These are phyloP conservation scores for Xylocampa areola DNA, from an alignment of 2,888 invertebrate species.

Conservation along the genomic window DNA sequence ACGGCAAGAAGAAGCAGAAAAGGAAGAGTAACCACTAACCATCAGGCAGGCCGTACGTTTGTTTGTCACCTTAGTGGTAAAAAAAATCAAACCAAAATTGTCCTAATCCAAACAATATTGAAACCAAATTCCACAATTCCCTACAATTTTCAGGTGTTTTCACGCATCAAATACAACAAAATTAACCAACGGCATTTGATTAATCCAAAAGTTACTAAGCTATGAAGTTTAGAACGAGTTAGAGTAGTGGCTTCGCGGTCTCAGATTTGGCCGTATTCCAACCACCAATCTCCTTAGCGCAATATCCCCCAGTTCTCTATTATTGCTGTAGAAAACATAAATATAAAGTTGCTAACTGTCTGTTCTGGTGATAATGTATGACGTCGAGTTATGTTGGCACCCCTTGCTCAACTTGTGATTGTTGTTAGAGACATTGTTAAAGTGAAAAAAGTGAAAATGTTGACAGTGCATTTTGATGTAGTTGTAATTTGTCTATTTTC, in stretches of 20 bases:
- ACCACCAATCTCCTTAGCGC: conserved; percentile 73
- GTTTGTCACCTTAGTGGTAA: no score
- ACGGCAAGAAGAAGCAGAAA: no score
- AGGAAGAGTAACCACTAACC: no score
- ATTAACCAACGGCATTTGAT: no score
- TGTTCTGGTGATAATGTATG: conserved; percentile 45
- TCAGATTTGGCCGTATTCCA: conserved; percentile 74
- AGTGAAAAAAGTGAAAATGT: conserved; percentile 20
- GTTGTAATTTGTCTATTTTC: not conserved
- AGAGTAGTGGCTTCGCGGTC: conserved; percentile 49
- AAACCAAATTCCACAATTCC: no score
- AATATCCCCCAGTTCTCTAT: conserved; percentile 61
- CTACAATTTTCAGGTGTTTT: no score
- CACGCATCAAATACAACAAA: no score
- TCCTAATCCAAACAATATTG: no score
- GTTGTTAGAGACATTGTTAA: conserved; percentile 1
- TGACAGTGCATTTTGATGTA: not conserved
- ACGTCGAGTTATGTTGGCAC: conserved; percentile 53
- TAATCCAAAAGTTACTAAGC: no score
- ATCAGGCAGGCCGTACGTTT: no score
- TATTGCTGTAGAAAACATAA: conserved; percentile 67
- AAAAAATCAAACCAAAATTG: no score
- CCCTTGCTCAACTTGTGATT: conserved; percentile 34
- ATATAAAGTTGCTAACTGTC: conserved; percentile 65
- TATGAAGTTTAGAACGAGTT: conserved; percentile 4